phyloP scores from a whole-genome alignment of 1,140 invertebrate species.

The Heterodera carotae region DNA sequence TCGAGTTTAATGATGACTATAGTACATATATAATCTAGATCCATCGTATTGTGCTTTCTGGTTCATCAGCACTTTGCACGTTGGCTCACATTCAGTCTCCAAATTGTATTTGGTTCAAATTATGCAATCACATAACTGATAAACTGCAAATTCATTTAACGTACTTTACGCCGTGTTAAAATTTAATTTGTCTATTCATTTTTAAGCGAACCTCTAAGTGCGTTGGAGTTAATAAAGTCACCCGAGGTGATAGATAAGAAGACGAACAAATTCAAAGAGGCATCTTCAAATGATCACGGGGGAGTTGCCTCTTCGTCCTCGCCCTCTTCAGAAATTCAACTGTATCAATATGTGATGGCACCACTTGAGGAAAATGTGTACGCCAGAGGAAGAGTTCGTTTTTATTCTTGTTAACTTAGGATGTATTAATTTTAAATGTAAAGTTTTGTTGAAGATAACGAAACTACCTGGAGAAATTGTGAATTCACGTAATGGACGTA shows the following conservation, averaged over 20 bases:
- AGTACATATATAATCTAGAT: slow-evolving; percentile 28
- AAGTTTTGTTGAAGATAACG: too few species aligned
- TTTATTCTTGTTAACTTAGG: not conserved
- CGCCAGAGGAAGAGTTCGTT: not conserved
- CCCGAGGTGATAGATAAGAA: not conserved
- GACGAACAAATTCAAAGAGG: not conserved
- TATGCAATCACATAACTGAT: slow-evolving; percentile 41
- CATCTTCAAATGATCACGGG: not conserved
- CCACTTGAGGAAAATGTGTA: slow-evolving; percentile 37
- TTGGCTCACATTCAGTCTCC: slow-evolving; percentile 38
- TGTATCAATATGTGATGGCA: slow-evolving; percentile 40
- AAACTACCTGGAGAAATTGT: not conserved
- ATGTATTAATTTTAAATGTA: too few species aligned
- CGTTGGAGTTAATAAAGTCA: not conserved
- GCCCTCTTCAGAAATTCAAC: not conserved
- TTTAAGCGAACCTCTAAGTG: not conserved
- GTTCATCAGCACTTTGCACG: slow-evolving; percentile 25
- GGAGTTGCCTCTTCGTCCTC: not conserved
- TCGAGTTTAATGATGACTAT: slow-evolving; percentile 21
- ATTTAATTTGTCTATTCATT: not conserved
- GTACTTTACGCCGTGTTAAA: not conserved
- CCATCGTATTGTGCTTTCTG: slow-evolving; percentile 31
- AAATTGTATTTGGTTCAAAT: slow-evolving; percentile 44
- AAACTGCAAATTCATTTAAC: slow-evolving; percentile 18
- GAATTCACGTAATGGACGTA: slow-evolving; percentile 10